These are phyloP conservation scores for Dipodomys merriami DNA, from an alignment of 2,113 vertebrate genomes.

Conservation along the genomic window DNA sequence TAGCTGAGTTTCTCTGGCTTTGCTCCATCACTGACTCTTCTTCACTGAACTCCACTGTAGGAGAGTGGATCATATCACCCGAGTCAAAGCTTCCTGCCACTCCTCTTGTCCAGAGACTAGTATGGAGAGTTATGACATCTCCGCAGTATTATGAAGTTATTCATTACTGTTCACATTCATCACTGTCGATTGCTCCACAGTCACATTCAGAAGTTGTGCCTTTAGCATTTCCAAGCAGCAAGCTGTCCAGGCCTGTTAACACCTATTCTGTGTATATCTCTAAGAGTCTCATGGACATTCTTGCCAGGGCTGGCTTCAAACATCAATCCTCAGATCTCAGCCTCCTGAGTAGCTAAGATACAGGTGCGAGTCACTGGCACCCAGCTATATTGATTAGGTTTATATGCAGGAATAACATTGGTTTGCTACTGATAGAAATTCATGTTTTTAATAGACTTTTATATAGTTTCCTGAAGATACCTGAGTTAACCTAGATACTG, in stretches of 20 bases:
- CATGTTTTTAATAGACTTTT: neutral
- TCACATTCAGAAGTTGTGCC: conserved; percentile 17
- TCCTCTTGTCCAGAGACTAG: neutral
- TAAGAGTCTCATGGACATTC: too few relatives aligned
- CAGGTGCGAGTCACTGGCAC: too few relatives aligned
- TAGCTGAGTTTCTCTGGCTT: neutral
- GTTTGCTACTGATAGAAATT: too few relatives aligned
- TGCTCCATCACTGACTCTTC: neutral
- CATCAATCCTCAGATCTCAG: too few relatives aligned
- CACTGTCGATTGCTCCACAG: conserved; percentile 23
- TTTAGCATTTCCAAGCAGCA: conserved; percentile 34
- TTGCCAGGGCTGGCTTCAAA: too few relatives aligned
- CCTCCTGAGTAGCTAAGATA: too few relatives aligned
- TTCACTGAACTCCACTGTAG: neutral
- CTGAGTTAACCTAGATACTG: neutral
- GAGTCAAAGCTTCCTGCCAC: neutral
- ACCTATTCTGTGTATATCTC: neutral
- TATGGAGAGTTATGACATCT: neutral
- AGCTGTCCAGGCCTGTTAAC: neutral
- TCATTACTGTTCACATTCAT: conserved; percentile 61
- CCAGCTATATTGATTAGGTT: too few relatives aligned
- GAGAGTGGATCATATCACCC: neutral
- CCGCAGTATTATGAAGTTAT: conserved; percentile 24
- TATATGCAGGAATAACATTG: too few relatives aligned
- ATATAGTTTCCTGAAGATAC: neutral